phyloP scores from a whole-genome alignment of 2,888 invertebrate species.

The Drosophila melanosoma region DNA sequence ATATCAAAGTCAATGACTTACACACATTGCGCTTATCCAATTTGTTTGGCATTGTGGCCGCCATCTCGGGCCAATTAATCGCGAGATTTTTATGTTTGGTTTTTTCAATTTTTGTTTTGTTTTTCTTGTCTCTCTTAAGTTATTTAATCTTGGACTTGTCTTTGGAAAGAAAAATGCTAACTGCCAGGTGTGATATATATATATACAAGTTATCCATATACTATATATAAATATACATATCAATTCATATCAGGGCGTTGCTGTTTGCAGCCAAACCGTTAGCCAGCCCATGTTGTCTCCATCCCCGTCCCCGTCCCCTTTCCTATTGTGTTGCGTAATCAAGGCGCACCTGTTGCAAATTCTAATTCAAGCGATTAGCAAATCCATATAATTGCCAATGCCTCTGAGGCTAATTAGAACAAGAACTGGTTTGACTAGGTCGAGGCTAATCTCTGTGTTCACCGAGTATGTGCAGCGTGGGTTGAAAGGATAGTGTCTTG shows the following conservation, averaged over 20 bases:
- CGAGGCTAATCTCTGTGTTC: neutral
- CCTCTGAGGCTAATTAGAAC: conserved; percentile 63
- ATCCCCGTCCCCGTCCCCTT: neutral
- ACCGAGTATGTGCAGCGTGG: conserved; percentile 8
- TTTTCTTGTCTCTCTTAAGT: conserved; percentile 26
- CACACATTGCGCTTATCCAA: conserved; percentile 74
- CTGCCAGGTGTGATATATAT: conserved; percentile 46
- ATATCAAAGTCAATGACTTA: conserved; percentile 82
- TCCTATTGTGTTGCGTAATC: conserved; percentile 20
- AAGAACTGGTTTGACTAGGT: conserved; percentile 63
- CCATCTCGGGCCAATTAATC: conserved; percentile 77
- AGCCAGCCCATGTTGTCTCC: conserved; percentile 32
- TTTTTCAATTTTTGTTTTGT: conserved; percentile 2
- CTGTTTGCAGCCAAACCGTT: conserved; percentile 61
- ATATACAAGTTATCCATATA: conserved; percentile 6
- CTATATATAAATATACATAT: conserved; percentile 19
- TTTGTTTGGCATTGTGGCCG: conserved; percentile 66
- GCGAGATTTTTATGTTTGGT: conserved; percentile 21
- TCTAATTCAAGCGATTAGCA: conserved; percentile 72
- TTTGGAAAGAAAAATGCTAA: conserved; percentile 36
- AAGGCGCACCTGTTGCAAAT: conserved; percentile 73
- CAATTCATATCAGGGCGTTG: conserved; percentile 34
- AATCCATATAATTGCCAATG: conserved; percentile 60
- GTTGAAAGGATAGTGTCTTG: conserved; percentile 1
- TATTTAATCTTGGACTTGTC: conserved; percentile 65